Percentiles rank a stretch among this genome's conserved stretches.
phyloP scores from a whole-genome alignment of 2,888 invertebrate genomes.

The Chrysodeixis includens region DNA sequence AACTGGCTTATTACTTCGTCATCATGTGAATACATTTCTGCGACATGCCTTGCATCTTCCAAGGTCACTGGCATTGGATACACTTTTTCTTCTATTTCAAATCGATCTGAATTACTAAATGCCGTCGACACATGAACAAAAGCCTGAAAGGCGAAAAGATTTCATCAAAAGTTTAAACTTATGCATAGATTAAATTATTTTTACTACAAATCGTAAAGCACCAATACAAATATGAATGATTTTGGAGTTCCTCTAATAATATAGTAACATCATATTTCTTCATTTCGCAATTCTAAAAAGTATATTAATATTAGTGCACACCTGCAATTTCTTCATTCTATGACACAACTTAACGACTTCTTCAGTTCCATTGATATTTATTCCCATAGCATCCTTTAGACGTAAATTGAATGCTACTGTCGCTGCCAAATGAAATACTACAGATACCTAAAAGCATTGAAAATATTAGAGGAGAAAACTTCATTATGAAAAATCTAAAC shows the following conservation, averaged over 20 bases:
- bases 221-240: too few relatives aligned
- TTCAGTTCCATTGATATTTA: slow-evolving; percentile 61
- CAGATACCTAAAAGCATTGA: slow-evolving; percentile 56
- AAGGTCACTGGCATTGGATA: slow-evolving; percentile 50
- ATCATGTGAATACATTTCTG: slow-evolving; percentile 41
- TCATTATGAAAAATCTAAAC: too few relatives aligned
- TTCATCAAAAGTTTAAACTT: too few relatives aligned
- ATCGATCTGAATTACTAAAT: slow-evolving; percentile 57
- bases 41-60: slow-evolving; percentile 31
- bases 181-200: too few relatives aligned
- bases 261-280: too few relatives aligned
- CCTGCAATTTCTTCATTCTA: slow-evolving; percentile 63
- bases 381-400: slow-evolving; percentile 51
- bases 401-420: slow-evolving; percentile 54
- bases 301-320: slow-evolving; percentile 41
- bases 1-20: slow-evolving; percentile 43
- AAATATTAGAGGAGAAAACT: neutral
- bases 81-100: slow-evolving; percentile 56
- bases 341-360: slow-evolving; percentile 62
- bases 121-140: slow-evolving; percentile 64
- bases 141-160: slow-evolving; percentile 46
- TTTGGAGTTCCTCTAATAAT: too few relatives aligned
- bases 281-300: neutral
- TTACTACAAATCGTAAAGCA: too few relatives aligned
- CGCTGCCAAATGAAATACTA: slow-evolving; percentile 66